phyloP scores from a whole-genome alignment of 2,888 invertebrate species.

The Platerodrilus igneus region DNA sequence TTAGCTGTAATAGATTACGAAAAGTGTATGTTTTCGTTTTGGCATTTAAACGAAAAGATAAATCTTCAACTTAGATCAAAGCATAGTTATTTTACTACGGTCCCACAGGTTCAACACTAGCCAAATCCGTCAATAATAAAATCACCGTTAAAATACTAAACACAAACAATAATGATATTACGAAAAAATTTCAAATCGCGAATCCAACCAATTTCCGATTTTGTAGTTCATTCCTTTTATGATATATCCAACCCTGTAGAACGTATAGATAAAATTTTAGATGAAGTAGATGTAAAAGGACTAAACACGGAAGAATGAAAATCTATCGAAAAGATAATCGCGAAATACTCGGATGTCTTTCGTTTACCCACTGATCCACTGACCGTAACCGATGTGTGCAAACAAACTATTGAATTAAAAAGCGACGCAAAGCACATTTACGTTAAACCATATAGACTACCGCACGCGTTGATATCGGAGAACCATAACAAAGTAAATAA shows the following conservation, averaged over 20 bases:
- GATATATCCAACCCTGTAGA: no score
- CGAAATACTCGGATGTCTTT: slow-evolving; percentile 1
- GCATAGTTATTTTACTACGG: not conserved
- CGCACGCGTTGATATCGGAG: no score
- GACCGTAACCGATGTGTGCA: slow-evolving; percentile 1
- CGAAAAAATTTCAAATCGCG: not conserved
- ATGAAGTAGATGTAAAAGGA: no score
- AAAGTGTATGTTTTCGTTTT: no score
- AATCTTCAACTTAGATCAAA: not conserved
- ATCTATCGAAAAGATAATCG: slow-evolving; percentile 1
- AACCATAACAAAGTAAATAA: no score
- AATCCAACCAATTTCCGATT: no score
- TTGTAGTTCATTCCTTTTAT: no score
- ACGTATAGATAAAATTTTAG: no score
- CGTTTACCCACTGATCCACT: slow-evolving; percentile 1
- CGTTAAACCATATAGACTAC: no score
- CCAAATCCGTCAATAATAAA: not conserved
- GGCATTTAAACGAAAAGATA: not conserved
- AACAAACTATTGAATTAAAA: slow-evolving; percentile 1
- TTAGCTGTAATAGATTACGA: slow-evolving; percentile 1
- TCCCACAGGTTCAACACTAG: not conserved
- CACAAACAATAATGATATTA: not conserved
- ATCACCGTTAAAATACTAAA: slow-evolving; percentile 1
- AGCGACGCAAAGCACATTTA: not conserved
- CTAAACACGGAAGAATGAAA: no score